Base-by-base conservation (phyloP, 2,797 vertebrate species). In the Buphagus erythrorhynchus region DNA sequence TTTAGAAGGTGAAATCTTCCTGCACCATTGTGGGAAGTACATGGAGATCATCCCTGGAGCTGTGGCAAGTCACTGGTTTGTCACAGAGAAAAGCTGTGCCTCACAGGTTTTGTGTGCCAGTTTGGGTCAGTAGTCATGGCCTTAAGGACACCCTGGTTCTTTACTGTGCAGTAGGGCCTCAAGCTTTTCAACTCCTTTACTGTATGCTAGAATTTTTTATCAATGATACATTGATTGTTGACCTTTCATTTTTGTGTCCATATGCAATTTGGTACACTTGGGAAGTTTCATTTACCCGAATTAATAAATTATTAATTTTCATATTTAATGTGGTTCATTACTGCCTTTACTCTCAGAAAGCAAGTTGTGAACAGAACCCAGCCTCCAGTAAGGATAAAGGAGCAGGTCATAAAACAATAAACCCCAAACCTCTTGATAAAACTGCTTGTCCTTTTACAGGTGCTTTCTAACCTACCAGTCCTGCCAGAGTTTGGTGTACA, bases 391-490 rank as follows among this genome's bases (percentile, higher is more conserved):
- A 63, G 49, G 58, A 38, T 5, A 6, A 14, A 67, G 43, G 26
- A 52, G 5, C 22, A 72, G 74, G 59, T 82, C 18, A 72, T 42
- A 31, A 73, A 62, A 14, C 36, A 51, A 4, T 13, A 57, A 54
- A 29, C 21, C 24, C 25, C 26, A 26, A 59, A 38, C 18, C 51
- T 77, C 18, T 9, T 87, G 74, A 31, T 61, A 18, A 61, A 69
- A 11, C 46, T 10, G 4, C 68, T 88, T 92, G 21, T 95, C 58
- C 97, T 94, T 97, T 97, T 65, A 42, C 98, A 99, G 99, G 98
- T 99, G 99, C 98, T 99, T 98, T 94, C 97, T 99, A 88, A 99
- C 99, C 86, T 99, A 99, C 98, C 99, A 99, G 95, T 99, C 99
- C 97, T 99, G 99, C 97, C 99, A 99, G 98, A 98, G 98, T 51